phyloP scores from a whole-genome alignment of 2,797 vertebrate genomes.

The Hypotaenidia philippensis region DNA sequence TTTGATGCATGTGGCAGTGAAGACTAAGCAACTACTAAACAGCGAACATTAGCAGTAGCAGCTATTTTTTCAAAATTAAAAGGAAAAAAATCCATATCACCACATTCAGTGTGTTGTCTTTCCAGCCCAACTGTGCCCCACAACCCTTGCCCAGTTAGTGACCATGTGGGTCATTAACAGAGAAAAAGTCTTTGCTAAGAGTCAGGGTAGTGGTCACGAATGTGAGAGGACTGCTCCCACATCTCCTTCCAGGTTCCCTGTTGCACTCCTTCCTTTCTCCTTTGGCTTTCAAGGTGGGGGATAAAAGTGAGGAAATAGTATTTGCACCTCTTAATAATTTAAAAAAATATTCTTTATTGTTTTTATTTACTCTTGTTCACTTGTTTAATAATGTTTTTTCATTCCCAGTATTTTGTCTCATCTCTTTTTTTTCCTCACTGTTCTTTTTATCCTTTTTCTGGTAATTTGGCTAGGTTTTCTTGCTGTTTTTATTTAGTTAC shows the following conservation, averaged over 20 bases:
- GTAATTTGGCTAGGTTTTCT: not conserved
- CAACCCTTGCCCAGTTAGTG: not conserved
- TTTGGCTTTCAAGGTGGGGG: not conserved
- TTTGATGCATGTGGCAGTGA: not conserved
- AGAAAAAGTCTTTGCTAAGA: not conserved
- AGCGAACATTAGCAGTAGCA: not conserved
- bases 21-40: not conserved
- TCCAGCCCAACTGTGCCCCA: not conserved
- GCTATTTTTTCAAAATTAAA: not conserved
- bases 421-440: not conserved
- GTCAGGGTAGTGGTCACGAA: not conserved
- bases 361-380: not conserved
- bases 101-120: not conserved
- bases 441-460: not conserved
- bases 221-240: not conserved
- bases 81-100: not conserved
- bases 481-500: not conserved
- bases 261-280: not conserved
- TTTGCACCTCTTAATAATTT: not conserved
- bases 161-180: not conserved
- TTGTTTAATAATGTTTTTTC: not conserved
- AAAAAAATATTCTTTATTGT: not conserved
- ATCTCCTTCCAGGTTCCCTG: not conserved
- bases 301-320: not conserved
- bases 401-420: not conserved